Evolutionary conservation across 64 coral and sea anemone genomes (phyloP), one percentile per base, ranked within the genome.

Genomic region (Trachythela sp.): DNA sequence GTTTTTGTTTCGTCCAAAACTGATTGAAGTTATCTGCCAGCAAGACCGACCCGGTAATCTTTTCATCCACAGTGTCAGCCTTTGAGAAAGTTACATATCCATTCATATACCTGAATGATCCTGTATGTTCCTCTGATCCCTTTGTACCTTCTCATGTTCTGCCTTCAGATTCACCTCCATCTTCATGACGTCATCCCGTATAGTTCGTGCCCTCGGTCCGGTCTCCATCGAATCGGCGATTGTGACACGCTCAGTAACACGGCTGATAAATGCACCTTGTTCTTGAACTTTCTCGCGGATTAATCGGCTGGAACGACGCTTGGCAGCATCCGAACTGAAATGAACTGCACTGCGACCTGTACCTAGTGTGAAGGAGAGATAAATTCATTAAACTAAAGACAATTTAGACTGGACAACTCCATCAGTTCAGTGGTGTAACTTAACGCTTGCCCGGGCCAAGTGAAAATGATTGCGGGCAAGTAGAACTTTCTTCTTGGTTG

Each of bases 261-360:
- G 87, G 2, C 90, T 54, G 50, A 90, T 92, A 48, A 97, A 97
- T 20, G 90, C 95, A 17, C 95, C 95, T 64, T 97, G 95, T 31
- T 88, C 91, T 40, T 92, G 90, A 37, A 97, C 95, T 58, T 92
- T 94, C 10, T 97, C 92, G 64, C 95, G 90, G 87, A 97, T 97
- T 84, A 94, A 89, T 35, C 75, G 75, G 20, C 75, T 80, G 15
- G 75, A 80, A 8, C 75, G 75, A 80, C 75, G 75, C 30, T 35
- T 30, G 4, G 31, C 75, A 17, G 75, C 37, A 0, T 80, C 75
- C 9, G 75, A 80, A 39, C 37, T 30, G 15, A 80, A 34, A 29
- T 39, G 75, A 4, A 80, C 75, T 5, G 27, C 31, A 80, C 75
- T 80, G 9, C 75, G 75, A 37, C 75, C 75, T 1, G 75, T 29